Conservation (phyloP, 2,888 invertebrate species). For the Orchesellides sinensis region DNA sequence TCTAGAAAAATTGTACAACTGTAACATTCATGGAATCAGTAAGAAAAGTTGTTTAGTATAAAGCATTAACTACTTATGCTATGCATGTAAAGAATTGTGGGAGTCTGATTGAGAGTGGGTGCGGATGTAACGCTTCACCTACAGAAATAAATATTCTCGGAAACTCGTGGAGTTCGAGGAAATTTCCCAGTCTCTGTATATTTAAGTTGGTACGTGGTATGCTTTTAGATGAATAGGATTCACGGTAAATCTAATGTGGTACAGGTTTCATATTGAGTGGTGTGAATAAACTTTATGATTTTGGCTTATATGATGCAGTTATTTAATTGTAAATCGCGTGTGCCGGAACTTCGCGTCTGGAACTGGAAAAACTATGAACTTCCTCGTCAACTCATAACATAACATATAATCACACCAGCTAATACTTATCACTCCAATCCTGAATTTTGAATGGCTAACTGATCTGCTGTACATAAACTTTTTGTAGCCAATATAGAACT, state of each 20-base stretch:
- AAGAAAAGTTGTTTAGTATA: too few relatives aligned
- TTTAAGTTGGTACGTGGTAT: too few relatives aligned
- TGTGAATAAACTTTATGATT: conserved; percentile 24
- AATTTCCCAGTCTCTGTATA: conserved; percentile 2
- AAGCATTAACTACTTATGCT: too few relatives aligned
- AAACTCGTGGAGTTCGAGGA: conserved; percentile 47
- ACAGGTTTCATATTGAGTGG: conserved; percentile 16
- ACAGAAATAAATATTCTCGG: conserved; percentile 62
- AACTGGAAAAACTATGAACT: conserved; percentile 20
- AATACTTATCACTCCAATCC: too few relatives aligned
- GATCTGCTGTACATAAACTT: too few relatives aligned
- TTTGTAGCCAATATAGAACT: too few relatives aligned
- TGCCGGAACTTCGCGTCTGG: conserved; percentile 43
- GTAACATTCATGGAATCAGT: too few relatives aligned
- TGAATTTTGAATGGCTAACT: too few relatives aligned
- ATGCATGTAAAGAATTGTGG: too few relatives aligned
- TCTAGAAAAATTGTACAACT: too few relatives aligned
- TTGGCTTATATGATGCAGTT: not conserved
- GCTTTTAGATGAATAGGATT: conserved; percentile 42
- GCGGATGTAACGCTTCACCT: conserved; percentile 67
- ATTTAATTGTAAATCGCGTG: conserved; percentile 9
- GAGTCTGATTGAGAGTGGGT: conserved; percentile 61
- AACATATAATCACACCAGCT: too few relatives aligned
- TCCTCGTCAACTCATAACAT: too few relatives aligned
- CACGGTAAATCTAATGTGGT: conserved; percentile 57